Evolutionary conservation across 2,888 invertebrate genomes (phyloP), one percentile per base, ranked within the genome.

Genomic region (Hydriomena furcata): DNA sequence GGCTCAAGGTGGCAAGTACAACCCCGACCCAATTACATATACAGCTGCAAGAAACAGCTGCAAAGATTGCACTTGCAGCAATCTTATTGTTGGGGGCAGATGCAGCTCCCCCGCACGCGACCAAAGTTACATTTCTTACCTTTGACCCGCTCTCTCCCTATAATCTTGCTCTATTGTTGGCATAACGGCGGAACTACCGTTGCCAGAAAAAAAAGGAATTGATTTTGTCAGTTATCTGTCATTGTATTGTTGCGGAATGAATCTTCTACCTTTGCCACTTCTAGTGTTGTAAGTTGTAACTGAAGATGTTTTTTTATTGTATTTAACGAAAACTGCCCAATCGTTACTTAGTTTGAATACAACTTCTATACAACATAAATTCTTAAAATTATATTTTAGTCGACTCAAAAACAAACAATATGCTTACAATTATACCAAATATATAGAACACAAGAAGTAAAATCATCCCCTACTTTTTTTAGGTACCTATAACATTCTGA

Each of bases 41-140:
- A 38, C 61, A 58, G 61, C 58, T 56, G 56, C 47, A 25, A 8
- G 20, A 13, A 17, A 23, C 60, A 61, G 60, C 55, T 60, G 60
- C 30, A 3, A 46, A 56, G 56, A 58, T 53, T 58, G 57, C 60
- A 60, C 60, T 60, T 60, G 57, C 25, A 51, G 48, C 50, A 36
- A 47, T 57, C 43, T 35, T 34, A 57, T 54, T 58, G 52, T 55
- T 30, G 35, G 3, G 20, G 13, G 50, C 58, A 59, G 58, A 54
- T 57, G 58, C 40, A 46, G 51, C 67, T 42, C 66, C 65, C 61
- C 52, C 66, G 73, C 74, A 71, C 73, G 72, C 66, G 74, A 40
- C 50, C 61, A 64, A 52, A 43, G 38, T 52, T 45, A 49, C 50
- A 38, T 55, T 56, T 56, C 46, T 63, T 72, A 74, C 66, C 76